Evolutionary conservation across 2,888 invertebrate species (phyloP).

Genomic region (Hirtodrosophila confusa): DNA sequence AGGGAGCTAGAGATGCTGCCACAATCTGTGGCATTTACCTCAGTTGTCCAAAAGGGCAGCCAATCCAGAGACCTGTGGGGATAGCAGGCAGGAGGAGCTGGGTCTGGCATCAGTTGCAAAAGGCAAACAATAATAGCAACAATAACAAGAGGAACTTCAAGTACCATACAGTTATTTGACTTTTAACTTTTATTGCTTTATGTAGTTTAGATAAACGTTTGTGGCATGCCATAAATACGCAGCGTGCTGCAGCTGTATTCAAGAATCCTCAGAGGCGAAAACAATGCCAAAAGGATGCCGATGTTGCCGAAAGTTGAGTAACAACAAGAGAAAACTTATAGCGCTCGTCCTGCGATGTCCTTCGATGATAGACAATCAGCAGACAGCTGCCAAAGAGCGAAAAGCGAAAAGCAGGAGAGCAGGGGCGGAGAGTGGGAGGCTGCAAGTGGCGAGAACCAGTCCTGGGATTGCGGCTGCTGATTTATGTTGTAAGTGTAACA

Average conservation of each 20-base stretch:
- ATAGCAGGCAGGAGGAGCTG: constrained; percentile 8
- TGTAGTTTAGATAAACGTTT: constrained; percentile 80
- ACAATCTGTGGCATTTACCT: constrained; percentile 28
- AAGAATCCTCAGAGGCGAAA: constrained; percentile 38
- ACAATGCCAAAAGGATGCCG: constrained; percentile 54
- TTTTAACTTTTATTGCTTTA: constrained; percentile 80
- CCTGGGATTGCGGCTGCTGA: constrained; percentile 29
- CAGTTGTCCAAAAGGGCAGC: constrained; percentile 42
- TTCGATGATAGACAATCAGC: constrained; percentile 74
- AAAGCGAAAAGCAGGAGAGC: not conserved
- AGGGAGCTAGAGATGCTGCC: constrained; percentile 19
- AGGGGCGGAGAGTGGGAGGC: no score
- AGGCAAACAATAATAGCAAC: constrained; percentile 15
- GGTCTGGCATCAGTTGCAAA: constrained; percentile 28
- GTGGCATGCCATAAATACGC: constrained; percentile 78
- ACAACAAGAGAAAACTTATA: constrained; percentile 33
- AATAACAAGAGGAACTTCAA: constrained; percentile 48
- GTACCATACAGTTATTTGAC: constrained; percentile 72
- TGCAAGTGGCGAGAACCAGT: not conserved
- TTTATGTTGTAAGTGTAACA: constrained; percentile 73
- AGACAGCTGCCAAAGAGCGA: constrained; percentile 22
- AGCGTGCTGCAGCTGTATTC: constrained; percentile 43
- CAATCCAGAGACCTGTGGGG: constrained; percentile 20
- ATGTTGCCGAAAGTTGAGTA: constrained; percentile 41
- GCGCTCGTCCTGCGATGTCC: constrained; percentile 47